A percentile compares a stretch with the other conserved stretches of the same genome.
Evolutionary conservation across 1,140 invertebrate species (phyloP).

Genomic region (Patella vulgata): DNA sequence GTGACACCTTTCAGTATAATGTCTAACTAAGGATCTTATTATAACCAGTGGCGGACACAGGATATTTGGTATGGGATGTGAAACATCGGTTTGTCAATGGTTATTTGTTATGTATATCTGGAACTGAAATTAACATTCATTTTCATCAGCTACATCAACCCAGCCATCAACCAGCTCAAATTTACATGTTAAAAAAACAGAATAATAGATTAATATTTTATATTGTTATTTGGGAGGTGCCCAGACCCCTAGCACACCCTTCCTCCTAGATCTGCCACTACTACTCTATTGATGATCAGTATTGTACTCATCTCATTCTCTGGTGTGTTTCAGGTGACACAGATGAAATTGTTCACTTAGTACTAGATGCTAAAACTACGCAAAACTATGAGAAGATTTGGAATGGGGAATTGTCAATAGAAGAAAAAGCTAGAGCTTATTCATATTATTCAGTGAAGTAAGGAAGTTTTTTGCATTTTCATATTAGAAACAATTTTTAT

Average conservation of each 20-base stretch:
- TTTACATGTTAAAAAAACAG: no score
- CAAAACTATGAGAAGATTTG: slow-evolving; percentile 15
- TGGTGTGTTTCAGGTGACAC: slow-evolving; percentile 17
- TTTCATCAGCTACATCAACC: background rate
- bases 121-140: no score
- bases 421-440: no score
- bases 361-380: slow-evolving; percentile 15
- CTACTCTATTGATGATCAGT: background rate
- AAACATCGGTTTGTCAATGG: no score
- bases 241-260: background rate
- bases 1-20: no score
- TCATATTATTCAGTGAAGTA: no score
- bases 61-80: no score
- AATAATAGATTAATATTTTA: no score
- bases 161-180: background rate
- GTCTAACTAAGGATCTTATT: no score
- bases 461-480: background rate
- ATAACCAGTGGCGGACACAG: no score
- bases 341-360: slow-evolving; percentile 10
- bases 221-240: no score
- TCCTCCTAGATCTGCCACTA: background rate
- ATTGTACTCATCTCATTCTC: background rate
- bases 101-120: no score
- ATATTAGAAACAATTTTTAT: background rate
- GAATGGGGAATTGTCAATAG: slow-evolving; percentile 9